A percentile compares a stretch with the other conserved stretches of the same genome.
These are phyloP conservation scores for Apus apus DNA, from an alignment of 2,113 vertebrate genomes.

Conservation along the genomic window DNA sequence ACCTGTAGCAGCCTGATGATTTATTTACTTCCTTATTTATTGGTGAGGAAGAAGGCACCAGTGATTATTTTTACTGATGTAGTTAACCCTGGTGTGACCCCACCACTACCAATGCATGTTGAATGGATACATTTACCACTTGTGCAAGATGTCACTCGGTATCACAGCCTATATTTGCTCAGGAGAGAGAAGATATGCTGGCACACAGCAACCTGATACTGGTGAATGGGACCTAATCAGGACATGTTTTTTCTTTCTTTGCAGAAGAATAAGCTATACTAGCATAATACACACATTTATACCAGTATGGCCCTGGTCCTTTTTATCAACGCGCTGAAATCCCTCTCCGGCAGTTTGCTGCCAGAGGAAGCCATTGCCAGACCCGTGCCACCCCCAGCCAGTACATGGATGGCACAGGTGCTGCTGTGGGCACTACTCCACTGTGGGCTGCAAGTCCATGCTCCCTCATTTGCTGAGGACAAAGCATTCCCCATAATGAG, in stretches of 20 bases:
- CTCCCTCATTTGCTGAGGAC: background rate
- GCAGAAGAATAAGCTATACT: background rate
- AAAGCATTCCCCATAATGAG: background rate
- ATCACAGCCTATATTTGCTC: background rate
- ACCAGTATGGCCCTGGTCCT: background rate
- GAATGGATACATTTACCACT: background rate
- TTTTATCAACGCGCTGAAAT: background rate
- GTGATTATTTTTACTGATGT: background rate
- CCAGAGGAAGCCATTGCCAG: background rate
- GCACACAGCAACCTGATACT: background rate
- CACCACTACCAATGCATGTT: background rate
- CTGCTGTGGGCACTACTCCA: background rate
- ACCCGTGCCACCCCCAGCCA: background rate
- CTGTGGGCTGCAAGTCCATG: background rate
- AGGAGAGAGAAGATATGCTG: background rate
- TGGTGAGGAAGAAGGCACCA: rapidly evolving
- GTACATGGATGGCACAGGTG: background rate
- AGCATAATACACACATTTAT: background rate
- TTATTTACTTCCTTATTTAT: background rate
- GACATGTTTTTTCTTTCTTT: background rate
- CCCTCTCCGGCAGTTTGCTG: background rate
- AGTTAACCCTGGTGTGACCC: background rate
- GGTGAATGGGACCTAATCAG: background rate
- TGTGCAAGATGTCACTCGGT: background rate
- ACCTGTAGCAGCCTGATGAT: background rate